Evolutionary conservation across 2,113 vertebrate genomes (phyloP), one percentile per base, ranked within the genome.

Genomic region (Peucedramus taeniatus): DNA sequence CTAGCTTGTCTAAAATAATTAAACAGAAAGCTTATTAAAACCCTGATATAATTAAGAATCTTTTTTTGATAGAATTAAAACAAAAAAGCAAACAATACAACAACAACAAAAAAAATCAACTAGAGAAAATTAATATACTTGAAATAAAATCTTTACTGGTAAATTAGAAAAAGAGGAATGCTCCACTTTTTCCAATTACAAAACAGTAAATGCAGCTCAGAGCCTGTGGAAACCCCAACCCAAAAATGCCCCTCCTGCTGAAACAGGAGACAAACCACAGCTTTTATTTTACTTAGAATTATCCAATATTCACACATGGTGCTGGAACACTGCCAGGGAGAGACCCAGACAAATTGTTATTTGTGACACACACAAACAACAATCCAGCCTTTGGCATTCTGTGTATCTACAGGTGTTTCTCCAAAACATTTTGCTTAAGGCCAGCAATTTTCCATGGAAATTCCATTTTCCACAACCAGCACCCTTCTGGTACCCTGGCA

Each of bases 11-110:
- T 81, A 30, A 61, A 75, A 31, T 77, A 93, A 97, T 74, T 77
- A 88, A 91, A n/a, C 40, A 94, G 77, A 16, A 90, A 59, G 56
- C 72, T 90, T 93, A 39, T 87, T 95, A 75, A 94, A 91, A 42
- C 7, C 60, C 51, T 71, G 27, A 56, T 75, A 71, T 83, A 89
- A 91, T 91, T 64, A 76, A 89, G 56, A 88, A 71, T 51, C 4
- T 2, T 37, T 56, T 86, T 60, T 79, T 69, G 12, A 7, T 31
- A 53, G 66, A 96, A 45, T 57, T 85, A 51, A 53, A 39, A 75
- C 23, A 28, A 71, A 54, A 47, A 80, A 68, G 27, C 31, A 64
- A 42, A 66, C 45, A 80, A 57, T 33, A 31, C 40, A 53, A 22
- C 7, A 9, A 22, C n/a, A n/a, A n/a, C n/a, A n/a, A n/a, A 35